Evolutionary conservation across 2,113 vertebrate genomes (phyloP).

Genomic region (Leucosticte australis): DNA sequence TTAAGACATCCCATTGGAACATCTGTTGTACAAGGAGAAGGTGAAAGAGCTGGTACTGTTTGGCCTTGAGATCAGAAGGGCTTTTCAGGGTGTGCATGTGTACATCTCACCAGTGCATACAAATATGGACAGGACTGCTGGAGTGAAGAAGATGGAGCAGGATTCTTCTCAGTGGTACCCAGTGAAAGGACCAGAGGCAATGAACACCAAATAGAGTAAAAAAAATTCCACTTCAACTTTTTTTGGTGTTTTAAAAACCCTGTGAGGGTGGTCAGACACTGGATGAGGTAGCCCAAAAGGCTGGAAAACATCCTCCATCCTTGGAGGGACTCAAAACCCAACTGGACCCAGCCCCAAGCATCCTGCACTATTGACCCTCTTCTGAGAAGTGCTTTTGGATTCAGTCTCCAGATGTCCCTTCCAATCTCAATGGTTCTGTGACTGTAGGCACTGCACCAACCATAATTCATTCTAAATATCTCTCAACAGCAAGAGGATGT

Average conservation of each 20-base stretch:
- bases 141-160: not conserved
- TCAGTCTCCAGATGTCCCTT: not conserved
- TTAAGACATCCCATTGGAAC: not conserved
- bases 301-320: not conserved
- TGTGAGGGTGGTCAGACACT: not conserved
- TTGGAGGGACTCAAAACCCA: not conserved
- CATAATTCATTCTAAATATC: not conserved
- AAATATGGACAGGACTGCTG: rapidly evolving
- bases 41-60: not conserved
- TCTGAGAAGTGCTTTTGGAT: not conserved
- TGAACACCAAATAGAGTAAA: not conserved
- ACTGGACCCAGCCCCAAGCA: not conserved
- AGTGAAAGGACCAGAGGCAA: not conserved
- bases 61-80: not conserved
- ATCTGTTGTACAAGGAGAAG: not conserved
- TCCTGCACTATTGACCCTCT: not conserved
- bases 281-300: not conserved
- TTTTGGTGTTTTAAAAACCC: not conserved
- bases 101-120: not conserved
- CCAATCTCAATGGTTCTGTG: not conserved
- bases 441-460: not conserved
- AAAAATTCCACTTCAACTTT: not conserved
- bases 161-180: not conserved
- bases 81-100: not conserved
- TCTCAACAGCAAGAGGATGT: not conserved